phyloP scores from a whole-genome alignment of 2,797 vertebrate species.

The Staurois parvus region DNA sequence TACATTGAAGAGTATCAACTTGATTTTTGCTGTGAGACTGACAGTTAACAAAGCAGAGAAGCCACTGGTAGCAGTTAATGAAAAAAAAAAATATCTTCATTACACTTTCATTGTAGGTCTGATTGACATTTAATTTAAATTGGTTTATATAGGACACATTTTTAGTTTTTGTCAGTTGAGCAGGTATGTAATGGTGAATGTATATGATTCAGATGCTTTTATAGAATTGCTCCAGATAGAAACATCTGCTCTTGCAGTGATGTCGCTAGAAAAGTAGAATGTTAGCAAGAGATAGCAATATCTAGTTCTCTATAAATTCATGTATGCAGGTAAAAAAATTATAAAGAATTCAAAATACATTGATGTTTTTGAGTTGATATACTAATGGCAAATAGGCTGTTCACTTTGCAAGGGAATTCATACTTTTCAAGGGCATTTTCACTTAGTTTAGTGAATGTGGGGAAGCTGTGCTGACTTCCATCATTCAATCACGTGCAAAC shows the following conservation, averaged over 20 bases:
- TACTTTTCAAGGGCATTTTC: too few species aligned
- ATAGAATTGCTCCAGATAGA: background rate
- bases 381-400: too few species aligned
- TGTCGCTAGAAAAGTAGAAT: background rate
- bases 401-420: too few species aligned
- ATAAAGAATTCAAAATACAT: background rate
- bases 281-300: background rate
- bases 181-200: background rate
- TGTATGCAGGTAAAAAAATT: too few species aligned
- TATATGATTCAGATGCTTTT: too few species aligned
- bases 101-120: background rate
- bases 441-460: too few species aligned
- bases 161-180: background rate
- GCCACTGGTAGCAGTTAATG: background rate
- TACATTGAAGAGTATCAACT: conserved; percentile 5
- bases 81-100: background rate
- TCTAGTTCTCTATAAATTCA: too few species aligned
- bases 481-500: too few species aligned
- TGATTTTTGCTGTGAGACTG: background rate
- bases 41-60: conserved; percentile 4
- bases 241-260: background rate
- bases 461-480: too few species aligned
- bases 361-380: background rate
- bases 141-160: background rate
- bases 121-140: conserved; percentile 13